Evolutionary conservation across 2,888 invertebrate species (phyloP).

Genomic region (Palloptera scutellata): DNA sequence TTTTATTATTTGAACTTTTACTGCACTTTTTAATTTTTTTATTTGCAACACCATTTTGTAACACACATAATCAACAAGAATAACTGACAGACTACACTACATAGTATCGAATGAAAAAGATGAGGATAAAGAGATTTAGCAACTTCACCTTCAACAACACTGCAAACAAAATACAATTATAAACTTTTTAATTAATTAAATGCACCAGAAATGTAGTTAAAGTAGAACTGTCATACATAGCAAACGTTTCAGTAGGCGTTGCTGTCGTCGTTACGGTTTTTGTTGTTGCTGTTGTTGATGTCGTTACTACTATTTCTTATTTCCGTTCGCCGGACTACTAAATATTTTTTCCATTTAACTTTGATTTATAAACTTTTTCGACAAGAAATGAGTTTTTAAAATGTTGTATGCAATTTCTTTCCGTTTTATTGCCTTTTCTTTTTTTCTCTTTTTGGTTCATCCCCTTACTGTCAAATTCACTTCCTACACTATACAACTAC

Average conservation of each 20-base stretch:
- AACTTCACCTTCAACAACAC: slow-evolving; percentile 24
- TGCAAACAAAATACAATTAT: slow-evolving; percentile 31
- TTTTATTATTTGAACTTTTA: neutral
- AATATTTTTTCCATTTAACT: slow-evolving; percentile 2
- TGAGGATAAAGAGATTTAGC: slow-evolving; percentile 18
- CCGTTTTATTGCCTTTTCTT: slow-evolving; percentile 35
- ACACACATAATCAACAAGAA: neutral
- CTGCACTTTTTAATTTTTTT: neutral
- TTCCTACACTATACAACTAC: neutral
- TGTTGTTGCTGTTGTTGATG: slow-evolving; percentile 8
- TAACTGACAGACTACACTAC: too few relatives aligned
- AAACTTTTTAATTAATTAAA: slow-evolving; percentile 38
- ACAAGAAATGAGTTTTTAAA: neutral
- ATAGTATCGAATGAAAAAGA: neutral
- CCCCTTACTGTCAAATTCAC: too few relatives aligned
- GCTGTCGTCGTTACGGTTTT: slow-evolving; percentile 31
- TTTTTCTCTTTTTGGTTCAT: neutral
- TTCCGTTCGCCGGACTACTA: slow-evolving; percentile 1
- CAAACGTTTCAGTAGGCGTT: slow-evolving; percentile 8
- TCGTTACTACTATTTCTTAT: neutral
- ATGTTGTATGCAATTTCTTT: slow-evolving; percentile 6
- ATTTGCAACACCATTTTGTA: slow-evolving; percentile 4
- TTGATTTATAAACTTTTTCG: neutral
- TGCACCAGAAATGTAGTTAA: slow-evolving; percentile 15
- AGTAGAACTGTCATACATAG: slow-evolving; percentile 1